Base-by-base conservation (phyloP, 2,888 invertebrate species). In the Ephialtes manifestator region DNA sequence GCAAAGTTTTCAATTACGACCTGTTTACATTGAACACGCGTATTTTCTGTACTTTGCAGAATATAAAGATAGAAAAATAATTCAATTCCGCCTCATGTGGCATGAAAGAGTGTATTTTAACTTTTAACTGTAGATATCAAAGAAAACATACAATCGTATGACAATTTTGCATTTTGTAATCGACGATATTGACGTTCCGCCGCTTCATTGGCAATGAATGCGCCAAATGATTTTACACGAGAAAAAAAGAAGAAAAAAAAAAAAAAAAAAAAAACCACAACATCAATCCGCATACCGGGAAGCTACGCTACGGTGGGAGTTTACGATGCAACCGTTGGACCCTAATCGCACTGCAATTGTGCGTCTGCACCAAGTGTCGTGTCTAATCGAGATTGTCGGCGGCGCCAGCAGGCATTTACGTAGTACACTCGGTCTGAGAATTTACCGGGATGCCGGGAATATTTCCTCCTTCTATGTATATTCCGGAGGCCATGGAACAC, bases 331-430 rank as follows among this genome's bases (percentile, higher is more conserved):
- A 65, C 43, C 18, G 10, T 20, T 39, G 39, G 18, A 10, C 65
- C 65, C 39, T 65, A 65, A 65, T 65, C 35, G 20, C 43, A 39
- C 65, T 10, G 43, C 65, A 18, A 43, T 39, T 39, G 10, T 18
- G 18, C 10, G 65, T n/a, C 39, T 8, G 43, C 39, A 18, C 35
- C 18, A 18, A 39, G 18, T 39, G 65, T 20, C 35, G 35, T 39
- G 39, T 35, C 35, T 35, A 65, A 65, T 65, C 65, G 65, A 65
- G 20, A 65, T 65, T 39, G 39, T 65, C 65, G 65, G 65, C 65
- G 65, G 65, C 65, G 65, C 65, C 65, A 65, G 18, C 13, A 39
- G 11, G 43, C 20, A 39, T 65, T 39, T 11, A 39, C 39, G 20
- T 35, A 1, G 11, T 39, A 2, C 2, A 1, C 43, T 4, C n/a